phyloP scores from a whole-genome alignment of 2,113 vertebrate genomes.

The Alligator mississippiensis region DNA sequence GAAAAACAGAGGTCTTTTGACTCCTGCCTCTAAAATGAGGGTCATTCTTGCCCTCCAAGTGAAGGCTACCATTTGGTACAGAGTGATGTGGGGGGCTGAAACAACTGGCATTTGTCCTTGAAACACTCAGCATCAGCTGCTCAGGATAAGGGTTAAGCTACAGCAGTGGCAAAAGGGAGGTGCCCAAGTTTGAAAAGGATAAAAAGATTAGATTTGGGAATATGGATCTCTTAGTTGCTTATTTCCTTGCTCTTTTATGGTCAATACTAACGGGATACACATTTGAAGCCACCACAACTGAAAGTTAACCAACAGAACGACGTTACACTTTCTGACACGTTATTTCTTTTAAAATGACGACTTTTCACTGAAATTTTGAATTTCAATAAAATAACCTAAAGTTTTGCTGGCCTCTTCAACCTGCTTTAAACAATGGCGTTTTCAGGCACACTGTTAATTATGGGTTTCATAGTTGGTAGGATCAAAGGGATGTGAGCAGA shows the following conservation, averaged over 20 bases:
- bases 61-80: not conserved
- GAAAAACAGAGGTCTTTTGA: not conserved
- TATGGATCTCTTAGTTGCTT: not conserved
- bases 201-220: not conserved
- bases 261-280: not conserved
- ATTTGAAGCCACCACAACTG: not conserved
- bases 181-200: not conserved
- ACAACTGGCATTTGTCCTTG: not conserved
- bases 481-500: too few relatives aligned
- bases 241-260: not conserved
- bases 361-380: not conserved
- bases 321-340: not conserved
- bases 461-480: not conserved
- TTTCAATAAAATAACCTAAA: not conserved
- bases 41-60: not conserved
- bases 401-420: not conserved
- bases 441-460: not conserved
- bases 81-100: not conserved
- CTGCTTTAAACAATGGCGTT: fast-evolving
- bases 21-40: not conserved
- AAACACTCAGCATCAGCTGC: not conserved
- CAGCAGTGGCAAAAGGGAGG: not conserved
- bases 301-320: not conserved
- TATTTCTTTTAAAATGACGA: not conserved
- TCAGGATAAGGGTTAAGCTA: not conserved